Base-by-base conservation (phyloP, 2,888 invertebrate species). In the Sphinx pinastri region DNA sequence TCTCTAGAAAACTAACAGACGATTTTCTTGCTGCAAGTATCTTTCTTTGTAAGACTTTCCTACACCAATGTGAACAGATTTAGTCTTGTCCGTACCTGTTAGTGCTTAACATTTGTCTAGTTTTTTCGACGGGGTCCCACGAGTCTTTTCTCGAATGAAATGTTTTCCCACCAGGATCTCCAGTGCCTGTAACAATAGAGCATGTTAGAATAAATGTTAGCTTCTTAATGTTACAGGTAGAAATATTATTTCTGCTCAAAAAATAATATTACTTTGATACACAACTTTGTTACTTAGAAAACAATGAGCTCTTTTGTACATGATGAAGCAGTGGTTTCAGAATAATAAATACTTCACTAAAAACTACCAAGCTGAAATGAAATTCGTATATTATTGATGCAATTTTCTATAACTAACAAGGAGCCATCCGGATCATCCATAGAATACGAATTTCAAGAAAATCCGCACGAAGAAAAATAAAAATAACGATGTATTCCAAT, bases 91-190 rank as follows among this genome's bases (percentile, higher is more conserved):
- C 75, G 74, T 80, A 94, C 94, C 92, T 92, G 79, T 88, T 92
- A 68, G 87, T 82, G 75, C 96, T 96, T 66, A 97, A 92, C 87
- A 97, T 95, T 74, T 97, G 96, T 82, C 96, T 95, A 0, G 97
- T 97, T 88, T 97, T 97, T 70, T 97, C 96, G 70, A 97, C 95
- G 8, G 96, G 96, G 81, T 98, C 97, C 97, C 97, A 97, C 38
- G 97, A 97, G 81, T 97, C 97, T 68, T 96, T 95, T 71, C 97
- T 94, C 0, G 83, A 73, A 55, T 81, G 80, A 77, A 86, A 89
- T 1, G 86, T 74, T 74, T 87, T 92, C 74, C 92, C 92, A 66
- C 93, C 93, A 6, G 93, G 93, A 78, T 94, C 93, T 2, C 91
- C 92, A 1, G 85, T 78, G 71, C 78, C 92, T 92, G 71, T 51